These are phyloP conservation scores for Drosophila sordidapex DNA, from an alignment of 2,888 invertebrate genomes.

Conservation along the genomic window DNA sequence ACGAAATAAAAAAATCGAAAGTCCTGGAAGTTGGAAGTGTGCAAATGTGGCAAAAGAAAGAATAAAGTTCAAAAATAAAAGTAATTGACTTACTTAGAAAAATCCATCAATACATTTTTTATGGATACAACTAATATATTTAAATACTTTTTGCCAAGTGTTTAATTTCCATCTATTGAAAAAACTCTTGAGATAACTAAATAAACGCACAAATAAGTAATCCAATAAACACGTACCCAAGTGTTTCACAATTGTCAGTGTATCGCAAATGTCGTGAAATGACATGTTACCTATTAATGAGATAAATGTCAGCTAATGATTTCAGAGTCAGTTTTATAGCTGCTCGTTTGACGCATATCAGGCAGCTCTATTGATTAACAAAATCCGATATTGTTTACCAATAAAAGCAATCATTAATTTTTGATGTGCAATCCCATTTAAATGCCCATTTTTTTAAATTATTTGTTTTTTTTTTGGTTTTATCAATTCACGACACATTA, in stretches of 20 bases:
- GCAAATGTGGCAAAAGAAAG: background rate
- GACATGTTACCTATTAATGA: background rate
- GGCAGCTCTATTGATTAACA: conserved; percentile 24
- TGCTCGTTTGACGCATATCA: conserved; percentile 27
- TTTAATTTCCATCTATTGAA: too few species aligned
- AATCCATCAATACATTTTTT: background rate
- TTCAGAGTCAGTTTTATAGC: conserved; percentile 14
- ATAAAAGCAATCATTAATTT: conserved; percentile 28
- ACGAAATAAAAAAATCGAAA: conserved; percentile 5
- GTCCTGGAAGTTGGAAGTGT: background rate
- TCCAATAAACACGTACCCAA: background rate
- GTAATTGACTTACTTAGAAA: background rate
- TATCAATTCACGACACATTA: conserved; percentile 38
- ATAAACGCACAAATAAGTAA: too few species aligned
- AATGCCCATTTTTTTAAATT: conserved; percentile 3
- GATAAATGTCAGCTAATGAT: conserved; percentile 22
- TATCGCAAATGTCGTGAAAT: background rate
- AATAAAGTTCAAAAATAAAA: background rate
- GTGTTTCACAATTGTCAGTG: background rate
- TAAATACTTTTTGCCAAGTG: background rate
- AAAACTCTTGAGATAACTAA: too few species aligned
- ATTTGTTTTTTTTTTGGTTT: conserved; percentile 1
- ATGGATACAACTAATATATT: background rate
- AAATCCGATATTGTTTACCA: conserved; percentile 12
- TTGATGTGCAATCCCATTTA: conserved; percentile 34